A percentile compares a stretch with the other conserved stretches of the same genome.
These are phyloP conservation scores for Emydoidea blandingii DNA, from an alignment of 2,797 vertebrate genomes.

Conservation along the genomic window DNA sequence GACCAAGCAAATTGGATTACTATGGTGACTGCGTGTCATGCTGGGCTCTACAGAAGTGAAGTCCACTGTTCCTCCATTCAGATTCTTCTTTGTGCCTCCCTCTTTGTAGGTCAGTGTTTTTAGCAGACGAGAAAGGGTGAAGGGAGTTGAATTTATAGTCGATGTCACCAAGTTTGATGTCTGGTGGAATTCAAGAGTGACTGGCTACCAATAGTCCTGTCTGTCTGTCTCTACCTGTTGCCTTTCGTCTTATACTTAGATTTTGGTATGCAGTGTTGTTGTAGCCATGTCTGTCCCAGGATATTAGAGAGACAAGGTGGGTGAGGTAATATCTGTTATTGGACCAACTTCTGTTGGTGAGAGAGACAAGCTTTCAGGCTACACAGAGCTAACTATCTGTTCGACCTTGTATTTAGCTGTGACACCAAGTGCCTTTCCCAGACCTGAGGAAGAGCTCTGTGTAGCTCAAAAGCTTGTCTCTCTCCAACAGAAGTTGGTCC, in stretches of 20 bases:
- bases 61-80: not conserved
- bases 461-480: not conserved
- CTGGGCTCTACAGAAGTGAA: not conserved
- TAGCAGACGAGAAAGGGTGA: not conserved
- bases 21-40: not conserved
- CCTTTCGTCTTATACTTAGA: not conserved
- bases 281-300: not conserved
- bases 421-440: not conserved
- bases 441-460: not conserved
- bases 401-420: not conserved
- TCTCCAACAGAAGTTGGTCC: not conserved
- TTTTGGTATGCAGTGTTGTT: not conserved
- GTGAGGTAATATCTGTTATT: not conserved
- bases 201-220: not conserved
- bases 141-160: not conserved
- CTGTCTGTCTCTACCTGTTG: fast-evolving
- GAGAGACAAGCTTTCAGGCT: not conserved
- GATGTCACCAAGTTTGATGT: fast-evolving
- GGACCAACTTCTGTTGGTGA: not conserved
- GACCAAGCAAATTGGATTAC: not conserved
- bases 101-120: not conserved
- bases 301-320: not conserved
- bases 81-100: not conserved
- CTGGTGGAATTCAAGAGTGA: not conserved
- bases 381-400: not conserved